Conservation (phyloP, 2,113 vertebrate species). For the Forbesichthys agassizii region DNA sequence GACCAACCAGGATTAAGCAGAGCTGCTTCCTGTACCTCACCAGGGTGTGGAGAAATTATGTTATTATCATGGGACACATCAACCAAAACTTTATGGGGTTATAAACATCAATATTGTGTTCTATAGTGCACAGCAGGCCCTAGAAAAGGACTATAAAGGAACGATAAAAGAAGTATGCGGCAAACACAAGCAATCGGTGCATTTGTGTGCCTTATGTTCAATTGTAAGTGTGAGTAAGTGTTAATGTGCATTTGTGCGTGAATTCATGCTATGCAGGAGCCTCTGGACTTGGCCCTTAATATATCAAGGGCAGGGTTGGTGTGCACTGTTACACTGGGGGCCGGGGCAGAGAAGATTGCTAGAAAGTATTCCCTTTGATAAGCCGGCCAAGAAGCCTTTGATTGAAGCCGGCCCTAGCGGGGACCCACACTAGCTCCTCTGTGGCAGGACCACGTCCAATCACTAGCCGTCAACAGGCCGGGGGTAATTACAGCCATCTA, state of each 20-base stretch:
- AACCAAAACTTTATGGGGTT: not conserved
- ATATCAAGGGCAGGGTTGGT: slow-evolving; percentile 29
- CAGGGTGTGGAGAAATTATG: slow-evolving; percentile 10
- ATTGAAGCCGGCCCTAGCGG: slow-evolving; percentile 68
- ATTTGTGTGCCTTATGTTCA: slow-evolving; percentile 6
- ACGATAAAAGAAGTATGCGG: not conserved
- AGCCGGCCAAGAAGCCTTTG: slow-evolving; percentile 67
- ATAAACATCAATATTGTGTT: not conserved
- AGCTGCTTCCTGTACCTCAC: slow-evolving; percentile 14
- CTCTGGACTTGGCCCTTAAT: slow-evolving; percentile 28
- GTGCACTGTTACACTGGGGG: slow-evolving; percentile 43
- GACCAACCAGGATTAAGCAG: slow-evolving; percentile 9
- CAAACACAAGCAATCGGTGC: not conserved
- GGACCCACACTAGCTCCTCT: slow-evolving; percentile 74
- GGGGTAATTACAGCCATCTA: slow-evolving; percentile 76
- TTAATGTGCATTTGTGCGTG: not conserved
- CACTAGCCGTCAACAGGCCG: slow-evolving; percentile 70
- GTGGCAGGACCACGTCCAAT: slow-evolving; percentile 70
- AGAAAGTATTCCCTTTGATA: slow-evolving; percentile 78
- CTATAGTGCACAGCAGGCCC: not conserved
- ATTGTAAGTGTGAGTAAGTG: not conserved
- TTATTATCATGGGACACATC: slow-evolving; percentile 16
- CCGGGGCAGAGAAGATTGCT: slow-evolving; percentile 67
- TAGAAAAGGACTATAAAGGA: not conserved
- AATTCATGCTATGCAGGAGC: slow-evolving; percentile 22